Percentiles rank a stretch among this genome's conserved stretches.
These are phyloP conservation scores for Picathartes gymnocephalus DNA, from an alignment of 2,113 vertebrate species.

Conservation along the genomic window DNA sequence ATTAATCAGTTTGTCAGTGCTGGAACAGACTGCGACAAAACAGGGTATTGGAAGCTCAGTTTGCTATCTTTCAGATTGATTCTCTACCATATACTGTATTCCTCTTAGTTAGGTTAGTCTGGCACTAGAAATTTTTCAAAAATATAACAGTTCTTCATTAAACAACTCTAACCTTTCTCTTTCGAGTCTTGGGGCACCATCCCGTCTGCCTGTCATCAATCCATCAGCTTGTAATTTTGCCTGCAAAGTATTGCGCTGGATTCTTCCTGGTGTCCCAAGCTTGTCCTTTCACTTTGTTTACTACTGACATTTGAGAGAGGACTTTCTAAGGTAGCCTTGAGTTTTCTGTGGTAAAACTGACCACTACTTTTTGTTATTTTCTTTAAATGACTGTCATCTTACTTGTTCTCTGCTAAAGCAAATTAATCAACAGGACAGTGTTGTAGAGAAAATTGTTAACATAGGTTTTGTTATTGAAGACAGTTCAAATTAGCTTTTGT, in stretches of 20 bases:
- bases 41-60: neutral
- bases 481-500: neutral
- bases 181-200: neutral
- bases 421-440: neutral
- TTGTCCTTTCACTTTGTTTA: neutral
- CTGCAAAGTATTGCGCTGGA: neutral
- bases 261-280: neutral
- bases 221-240: neutral
- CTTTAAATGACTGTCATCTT: neutral
- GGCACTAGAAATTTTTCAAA: neutral
- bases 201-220: neutral
- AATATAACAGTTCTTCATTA: neutral
- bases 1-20: neutral
- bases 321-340: neutral
- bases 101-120: neutral
- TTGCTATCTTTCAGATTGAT: neutral
- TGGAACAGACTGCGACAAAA: neutral
- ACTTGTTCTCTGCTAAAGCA: neutral
- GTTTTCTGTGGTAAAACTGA: neutral
- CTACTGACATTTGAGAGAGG: neutral
- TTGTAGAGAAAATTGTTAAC: neutral
- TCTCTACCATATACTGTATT: neutral
- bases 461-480: neutral
- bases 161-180: neutral
- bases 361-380: neutral